Conservation (phyloP, 2,113 vertebrate species). For the Bubo bubo region DNA sequence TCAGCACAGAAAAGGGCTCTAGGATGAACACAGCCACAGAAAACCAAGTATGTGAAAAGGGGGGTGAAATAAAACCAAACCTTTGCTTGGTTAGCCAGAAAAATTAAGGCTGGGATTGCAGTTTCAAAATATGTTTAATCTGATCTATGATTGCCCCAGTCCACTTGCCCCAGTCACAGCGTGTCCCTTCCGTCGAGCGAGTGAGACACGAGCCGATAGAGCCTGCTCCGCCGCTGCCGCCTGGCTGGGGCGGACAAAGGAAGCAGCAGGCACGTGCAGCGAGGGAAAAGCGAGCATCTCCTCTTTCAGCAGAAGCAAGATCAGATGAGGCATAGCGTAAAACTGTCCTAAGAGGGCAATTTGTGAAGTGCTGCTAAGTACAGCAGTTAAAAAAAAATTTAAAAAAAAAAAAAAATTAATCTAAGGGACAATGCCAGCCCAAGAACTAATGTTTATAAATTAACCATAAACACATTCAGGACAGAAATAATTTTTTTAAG, state of each 20-base stretch:
- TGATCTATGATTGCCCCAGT: not conserved
- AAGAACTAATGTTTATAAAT: not conserved
- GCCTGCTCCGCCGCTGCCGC: not conserved
- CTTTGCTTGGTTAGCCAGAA: not conserved
- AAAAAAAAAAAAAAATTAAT: not conserved
- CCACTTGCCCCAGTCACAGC: too few relatives aligned
- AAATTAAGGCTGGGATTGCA: not conserved
- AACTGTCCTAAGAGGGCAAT: not conserved
- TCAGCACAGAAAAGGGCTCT: not conserved
- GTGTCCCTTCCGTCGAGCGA: accelerated
- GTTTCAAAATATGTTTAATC: not conserved
- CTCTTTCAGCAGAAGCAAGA: not conserved
- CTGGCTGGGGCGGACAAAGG: accelerated
- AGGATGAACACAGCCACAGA: not conserved
- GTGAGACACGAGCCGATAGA: accelerated
- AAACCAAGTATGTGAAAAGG: not conserved
- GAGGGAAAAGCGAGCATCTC: not conserved
- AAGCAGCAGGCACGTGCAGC: not conserved
- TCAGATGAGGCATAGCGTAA: not conserved
- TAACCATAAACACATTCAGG: not conserved
- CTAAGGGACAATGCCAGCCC: not conserved
- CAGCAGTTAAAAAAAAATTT: not conserved
- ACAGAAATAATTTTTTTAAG: not conserved
- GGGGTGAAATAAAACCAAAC: not conserved
- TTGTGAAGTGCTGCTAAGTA: not conserved